Evolutionary conservation across 2,888 invertebrate genomes (phyloP).

Genomic region (Sepiola atlantica): DNA sequence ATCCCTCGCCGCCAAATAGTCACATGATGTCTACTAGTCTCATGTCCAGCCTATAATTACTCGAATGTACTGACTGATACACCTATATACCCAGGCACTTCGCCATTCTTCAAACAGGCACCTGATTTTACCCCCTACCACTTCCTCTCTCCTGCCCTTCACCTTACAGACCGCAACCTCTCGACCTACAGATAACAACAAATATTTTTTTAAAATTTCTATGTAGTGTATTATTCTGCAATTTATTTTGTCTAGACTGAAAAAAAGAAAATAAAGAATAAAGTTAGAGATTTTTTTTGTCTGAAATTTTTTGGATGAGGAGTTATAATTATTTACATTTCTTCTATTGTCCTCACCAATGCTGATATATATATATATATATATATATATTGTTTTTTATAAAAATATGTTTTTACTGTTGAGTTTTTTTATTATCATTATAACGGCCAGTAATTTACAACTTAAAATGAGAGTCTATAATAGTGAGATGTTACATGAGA

Average conservation of each 20-base stretch:
- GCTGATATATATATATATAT: too few relatives aligned
- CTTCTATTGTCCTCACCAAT: too few relatives aligned
- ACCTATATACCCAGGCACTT: not conserved
- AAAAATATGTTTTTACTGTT: too few relatives aligned
- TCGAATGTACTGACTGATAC: not conserved
- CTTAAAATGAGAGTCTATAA: too few relatives aligned
- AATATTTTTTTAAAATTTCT: not conserved
- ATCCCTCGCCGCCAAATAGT: not conserved
- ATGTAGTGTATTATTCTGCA: not conserved
- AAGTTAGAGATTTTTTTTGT: not conserved
- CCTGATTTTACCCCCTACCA: not conserved
- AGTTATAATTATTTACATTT: too few relatives aligned
- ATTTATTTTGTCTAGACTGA: not conserved
- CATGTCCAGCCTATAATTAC: not conserved
- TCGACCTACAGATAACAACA: not conserved
- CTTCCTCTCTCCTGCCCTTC: not conserved
- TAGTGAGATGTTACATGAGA: too few relatives aligned
- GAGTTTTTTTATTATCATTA: too few relatives aligned
- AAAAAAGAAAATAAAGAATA: not conserved
- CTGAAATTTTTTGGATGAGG: too few relatives aligned
- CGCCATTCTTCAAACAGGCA: not conserved
- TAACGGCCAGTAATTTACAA: too few relatives aligned
- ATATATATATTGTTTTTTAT: too few relatives aligned
- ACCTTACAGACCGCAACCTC: not conserved
- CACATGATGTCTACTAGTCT: not conserved